Conservation (phyloP, 2,113 vertebrate genomes). For the Micromys minutus region DNA sequence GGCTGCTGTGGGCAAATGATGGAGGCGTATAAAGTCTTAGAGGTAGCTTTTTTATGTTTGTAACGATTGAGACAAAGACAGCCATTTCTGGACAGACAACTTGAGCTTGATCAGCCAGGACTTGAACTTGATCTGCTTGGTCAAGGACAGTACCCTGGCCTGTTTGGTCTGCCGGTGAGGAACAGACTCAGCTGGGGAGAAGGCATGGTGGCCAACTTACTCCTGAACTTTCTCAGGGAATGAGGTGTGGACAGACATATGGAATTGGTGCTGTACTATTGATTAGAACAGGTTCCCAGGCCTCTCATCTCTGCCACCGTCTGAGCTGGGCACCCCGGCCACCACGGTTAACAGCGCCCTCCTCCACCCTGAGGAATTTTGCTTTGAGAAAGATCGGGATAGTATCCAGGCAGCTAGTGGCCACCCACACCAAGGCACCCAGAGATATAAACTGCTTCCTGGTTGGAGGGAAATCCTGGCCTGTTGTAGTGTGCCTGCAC, state of each 20-base stretch:
- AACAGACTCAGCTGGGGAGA: constrained; percentile 40
- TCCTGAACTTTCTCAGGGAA: background rate
- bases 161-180: constrained; percentile 89
- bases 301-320: accelerated
- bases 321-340: background rate
- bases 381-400: background rate
- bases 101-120: constrained; percentile 93
- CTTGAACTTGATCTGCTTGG: constrained; percentile 89
- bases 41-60: background rate
- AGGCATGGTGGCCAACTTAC: accelerated
- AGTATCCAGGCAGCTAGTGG: background rate
- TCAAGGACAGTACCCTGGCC: constrained; percentile 78
- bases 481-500: accelerated
- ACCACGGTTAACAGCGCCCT: accelerated
- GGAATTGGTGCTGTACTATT: accelerated
- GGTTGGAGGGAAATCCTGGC: accelerated
- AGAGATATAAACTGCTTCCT: background rate
- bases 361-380: background rate
- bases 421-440: background rate
- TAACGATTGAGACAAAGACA: constrained; percentile 4
- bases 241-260: background rate
- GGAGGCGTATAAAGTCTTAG: background rate
- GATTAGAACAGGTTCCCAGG: no score
- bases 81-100: constrained; percentile 94
- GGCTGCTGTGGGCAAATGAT: background rate